Evolutionary conservation across 2,113 vertebrate genomes (phyloP), one percentile per base, ranked within the genome.

Genomic region (Mirounga angustirostris): DNA sequence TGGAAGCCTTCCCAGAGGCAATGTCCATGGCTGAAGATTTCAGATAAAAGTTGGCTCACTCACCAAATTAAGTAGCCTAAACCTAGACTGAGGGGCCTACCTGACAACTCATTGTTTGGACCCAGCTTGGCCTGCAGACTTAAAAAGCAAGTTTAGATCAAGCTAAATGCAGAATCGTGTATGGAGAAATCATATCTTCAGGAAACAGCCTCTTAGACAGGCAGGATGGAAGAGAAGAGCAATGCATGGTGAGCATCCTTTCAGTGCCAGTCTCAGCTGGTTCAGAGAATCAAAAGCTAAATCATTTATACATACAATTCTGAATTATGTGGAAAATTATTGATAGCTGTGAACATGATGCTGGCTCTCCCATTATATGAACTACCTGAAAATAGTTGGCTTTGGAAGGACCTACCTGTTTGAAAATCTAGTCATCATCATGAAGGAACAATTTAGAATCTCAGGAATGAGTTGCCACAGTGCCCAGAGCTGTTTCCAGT

Each of bases 361-460:
- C 19, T 91, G 63, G 40, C 43, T 76, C 19, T 85, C 36, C 24
- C 30, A 63, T 21, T 80, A 74, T 9, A 54, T 46, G 21, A 88
- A 76, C 76, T 58, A 71, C 18, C 36, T 81, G 30, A 40, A 84
- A 80, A 87, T 33, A 59, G 43, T 65, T 78, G 19, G 8, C 91
- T 88, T 96, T 30, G 19, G 56, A 79, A 86, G 63, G 54, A 80
- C 8, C 14, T 36, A 54, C 30, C 40, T 96, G 16, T 84, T 80
- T 93, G 50, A 78, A 76, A 86, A 92, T 79, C 30, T 71, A 95
- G 40, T 81, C 83, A 40, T 10, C 5, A 19, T 78, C 69, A 97
- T 88, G 74, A 84, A 83, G 58, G 36, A 82, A 67, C 50, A 69
- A 69, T 43, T 84, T 28, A 36, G 43, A 93, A 63, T 85, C 16